Percentiles rank a stretch among this genome's conserved stretches.
These are phyloP conservation scores for Pogonomyrmex californicus DNA, from an alignment of 1,140 invertebrate species.

Conservation along the genomic window DNA sequence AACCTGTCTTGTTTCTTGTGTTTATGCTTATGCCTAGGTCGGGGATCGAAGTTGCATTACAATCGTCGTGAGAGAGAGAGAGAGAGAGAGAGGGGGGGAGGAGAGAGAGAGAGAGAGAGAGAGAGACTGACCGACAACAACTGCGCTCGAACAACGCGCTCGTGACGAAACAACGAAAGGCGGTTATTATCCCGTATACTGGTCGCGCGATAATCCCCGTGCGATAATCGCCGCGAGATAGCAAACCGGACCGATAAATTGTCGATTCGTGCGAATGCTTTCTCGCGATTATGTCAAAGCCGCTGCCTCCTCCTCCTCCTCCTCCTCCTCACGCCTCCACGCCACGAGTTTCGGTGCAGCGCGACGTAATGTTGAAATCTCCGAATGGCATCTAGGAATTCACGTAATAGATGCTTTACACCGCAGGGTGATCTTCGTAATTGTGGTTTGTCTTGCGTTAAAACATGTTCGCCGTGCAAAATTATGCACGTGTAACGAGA, in stretches of 20 bases:
- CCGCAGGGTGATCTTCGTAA: conserved; percentile 22
- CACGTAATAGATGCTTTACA: conserved; percentile 25
- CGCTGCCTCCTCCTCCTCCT: neutral
- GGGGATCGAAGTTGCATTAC: conserved; percentile 35
- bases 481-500: conserved; percentile 21
- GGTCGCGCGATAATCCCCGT: conserved; percentile 45
- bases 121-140: neutral
- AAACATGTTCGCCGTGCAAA: conserved; percentile 30
- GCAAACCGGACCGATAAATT: conserved; percentile 31
- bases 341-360: neutral
- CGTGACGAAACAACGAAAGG: conserved; percentile 69
- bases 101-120: too few species aligned
- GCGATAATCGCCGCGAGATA: conserved; percentile 23
- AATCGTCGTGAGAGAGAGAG: conserved; percentile 17
- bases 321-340: neutral
- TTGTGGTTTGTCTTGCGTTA: conserved; percentile 25
- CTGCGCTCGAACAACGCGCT: conserved; percentile 18
- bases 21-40: conserved; percentile 22
- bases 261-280: conserved; percentile 9
- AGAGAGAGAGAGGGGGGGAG: too few species aligned
- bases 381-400: conserved; percentile 27
- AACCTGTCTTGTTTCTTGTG: conserved; percentile 23
- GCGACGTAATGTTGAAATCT: conserved; percentile 15
- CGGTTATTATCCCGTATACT: conserved; percentile 30
- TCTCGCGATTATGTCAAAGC: conserved; percentile 34